phyloP scores from a whole-genome alignment of 2,113 vertebrate genomes.

The Hemichromis elongatus region DNA sequence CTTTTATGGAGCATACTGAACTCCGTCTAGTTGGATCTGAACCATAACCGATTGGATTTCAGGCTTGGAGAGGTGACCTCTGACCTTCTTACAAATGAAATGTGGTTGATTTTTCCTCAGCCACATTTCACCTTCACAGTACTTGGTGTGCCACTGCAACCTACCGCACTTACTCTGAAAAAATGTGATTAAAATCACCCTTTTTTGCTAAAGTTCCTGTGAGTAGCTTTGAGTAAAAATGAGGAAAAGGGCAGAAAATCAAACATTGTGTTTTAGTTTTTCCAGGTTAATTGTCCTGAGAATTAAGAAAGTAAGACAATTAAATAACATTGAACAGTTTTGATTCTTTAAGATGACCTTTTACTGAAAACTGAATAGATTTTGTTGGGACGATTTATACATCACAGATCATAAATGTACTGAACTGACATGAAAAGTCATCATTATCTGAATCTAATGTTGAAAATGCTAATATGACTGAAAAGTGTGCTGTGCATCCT shows the following conservation, averaged over 20 bases:
- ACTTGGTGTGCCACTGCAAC: background rate
- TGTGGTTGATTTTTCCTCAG: background rate
- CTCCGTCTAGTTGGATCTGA: conserved; percentile 75
- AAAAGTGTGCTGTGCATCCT: background rate
- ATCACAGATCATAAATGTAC: background rate
- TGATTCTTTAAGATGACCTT: background rate
- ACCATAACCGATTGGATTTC: conserved; percentile 73
- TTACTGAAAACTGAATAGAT: background rate
- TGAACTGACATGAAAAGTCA: fast-evolving
- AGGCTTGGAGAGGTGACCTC: conserved; percentile 33
- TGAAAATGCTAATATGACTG: background rate
- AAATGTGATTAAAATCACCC: background rate
- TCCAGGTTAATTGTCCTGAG: background rate
- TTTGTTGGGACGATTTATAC: fast-evolving
- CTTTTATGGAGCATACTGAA: conserved; percentile 66
- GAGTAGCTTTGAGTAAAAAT: background rate
- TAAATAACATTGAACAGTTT: background rate
- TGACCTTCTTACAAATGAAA: conserved; percentile 36
- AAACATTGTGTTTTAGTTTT: background rate
- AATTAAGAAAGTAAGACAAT: background rate
- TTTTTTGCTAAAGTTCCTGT: background rate
- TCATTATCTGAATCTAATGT: background rate
- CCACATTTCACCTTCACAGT: conserved; percentile 1
- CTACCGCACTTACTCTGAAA: background rate
- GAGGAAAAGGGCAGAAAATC: background rate